Base-by-base conservation (phyloP, 1,140 invertebrate genomes). In the Pinna nobilis region DNA sequence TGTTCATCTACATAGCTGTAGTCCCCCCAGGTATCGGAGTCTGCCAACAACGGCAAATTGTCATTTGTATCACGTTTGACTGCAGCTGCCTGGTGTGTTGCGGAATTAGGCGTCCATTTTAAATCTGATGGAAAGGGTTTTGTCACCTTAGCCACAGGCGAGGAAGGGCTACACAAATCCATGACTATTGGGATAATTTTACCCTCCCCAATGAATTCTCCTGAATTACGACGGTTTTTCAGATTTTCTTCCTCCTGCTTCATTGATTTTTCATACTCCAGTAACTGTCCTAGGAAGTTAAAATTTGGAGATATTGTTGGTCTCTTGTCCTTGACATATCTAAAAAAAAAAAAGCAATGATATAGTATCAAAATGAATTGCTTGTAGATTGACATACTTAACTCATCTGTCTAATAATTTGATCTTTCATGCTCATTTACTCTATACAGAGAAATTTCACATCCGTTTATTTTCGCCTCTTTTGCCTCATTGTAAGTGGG, bases 261-360 rank as follows among this genome's bases (percentile, higher is more conserved):
- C 11, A 87, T 64, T 37, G 82, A 70, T 67, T 88, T 86, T 71
- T 93, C 92, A 84, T 90, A 92, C 78, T 93, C 92, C 20, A 92
- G 77, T 20, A 92, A 83, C 82, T 92, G 92, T 41, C 92, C 92
- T 51, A 93, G 88, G 82, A 93, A 93, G 80, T 93, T 93, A 80
- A 93, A 93, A 83, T 93, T 98, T 2, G 97, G 97, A 60, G 96
- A 97, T 79, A 99, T 98, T 83, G 98, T 98, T 50, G 94, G 94
- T 65, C 97, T 91, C 47, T 94, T 93, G 64, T 92, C 92, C 86
- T 97, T 97, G 35, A 98, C 96, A 84, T 95, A 89, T 67, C 88
- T 89, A 77, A 23, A 84, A 82, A 30, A 70, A 44, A 77, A 78
- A 35, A 72, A 64, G 23, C 11, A 59, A 47, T 28, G 32, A 3